Conservation (phyloP, 92 coral and sea anemone species). For the Virgularia gustaviana region DNA sequence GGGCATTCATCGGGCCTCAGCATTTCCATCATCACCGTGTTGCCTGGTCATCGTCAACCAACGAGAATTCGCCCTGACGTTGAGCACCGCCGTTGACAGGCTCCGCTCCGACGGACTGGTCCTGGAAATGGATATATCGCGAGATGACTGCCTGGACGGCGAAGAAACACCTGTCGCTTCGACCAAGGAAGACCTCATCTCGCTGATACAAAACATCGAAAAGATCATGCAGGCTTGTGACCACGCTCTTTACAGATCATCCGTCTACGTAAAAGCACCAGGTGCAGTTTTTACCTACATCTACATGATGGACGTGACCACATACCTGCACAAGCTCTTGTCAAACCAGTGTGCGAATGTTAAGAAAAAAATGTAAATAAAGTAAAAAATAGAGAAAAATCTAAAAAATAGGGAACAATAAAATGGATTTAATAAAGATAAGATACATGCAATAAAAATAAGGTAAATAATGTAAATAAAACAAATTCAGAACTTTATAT, state of each 20-base stretch:
- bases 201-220: neutral
- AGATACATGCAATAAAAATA: no score
- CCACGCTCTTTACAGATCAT: neutral
- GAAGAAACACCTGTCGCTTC: neutral
- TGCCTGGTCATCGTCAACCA: neutral
- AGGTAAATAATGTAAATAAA: no score
- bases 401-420: no score
- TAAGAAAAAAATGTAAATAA: no score
- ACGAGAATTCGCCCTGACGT: neutral
- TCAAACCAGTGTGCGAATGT: neutral
- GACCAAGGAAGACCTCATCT: neutral
- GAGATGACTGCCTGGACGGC: neutral
- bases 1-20: no score
- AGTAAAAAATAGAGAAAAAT: no score
- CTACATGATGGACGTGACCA: neutral
- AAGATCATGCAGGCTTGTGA: neutral
- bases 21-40: neutral
- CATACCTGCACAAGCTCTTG: neutral
- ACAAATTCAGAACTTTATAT: no score
- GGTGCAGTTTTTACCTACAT: neutral
- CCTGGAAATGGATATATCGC: neutral
- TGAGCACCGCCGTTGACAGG: neutral
- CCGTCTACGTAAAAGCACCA: neutral
- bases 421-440: no score
- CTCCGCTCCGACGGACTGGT: conserved; percentile 1